Conservation (phyloP, 2,888 invertebrate genomes). For the Eubasilissa splendida region DNA sequence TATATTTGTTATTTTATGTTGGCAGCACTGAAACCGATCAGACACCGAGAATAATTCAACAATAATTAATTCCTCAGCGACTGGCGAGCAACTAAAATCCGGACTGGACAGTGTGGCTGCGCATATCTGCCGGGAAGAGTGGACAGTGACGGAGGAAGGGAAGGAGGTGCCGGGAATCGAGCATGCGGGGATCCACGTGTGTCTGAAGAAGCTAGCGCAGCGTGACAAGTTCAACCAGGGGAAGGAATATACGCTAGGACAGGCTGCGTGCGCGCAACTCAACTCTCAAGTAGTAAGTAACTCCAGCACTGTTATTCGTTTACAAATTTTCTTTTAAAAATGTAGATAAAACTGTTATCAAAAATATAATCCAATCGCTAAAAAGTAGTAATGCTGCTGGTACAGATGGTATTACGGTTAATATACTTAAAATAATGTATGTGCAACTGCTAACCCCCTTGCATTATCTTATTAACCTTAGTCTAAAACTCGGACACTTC, state of each 20-base stretch:
- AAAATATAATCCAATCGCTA: too few species aligned
- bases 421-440: too few species aligned
- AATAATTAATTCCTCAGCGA: constrained; percentile 26
- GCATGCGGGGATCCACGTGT: constrained; percentile 83
- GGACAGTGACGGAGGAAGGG: constrained; percentile 71
- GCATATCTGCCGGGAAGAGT: constrained; percentile 68
- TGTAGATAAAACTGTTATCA: too few species aligned
- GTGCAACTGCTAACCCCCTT: too few species aligned
- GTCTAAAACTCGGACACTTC: too few species aligned
- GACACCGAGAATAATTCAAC: background rate
- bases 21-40: background rate
- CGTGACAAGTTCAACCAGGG: constrained; percentile 72
- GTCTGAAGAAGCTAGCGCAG: constrained; percentile 82
- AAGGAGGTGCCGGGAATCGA: constrained; percentile 76
- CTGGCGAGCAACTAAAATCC: constrained; percentile 40
- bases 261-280: constrained; percentile 71
- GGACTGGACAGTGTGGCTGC: constrained; percentile 55
- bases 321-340: too few species aligned
- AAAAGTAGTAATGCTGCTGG: too few species aligned
- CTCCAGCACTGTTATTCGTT: too few species aligned
- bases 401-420: too few species aligned
- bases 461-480: too few species aligned
- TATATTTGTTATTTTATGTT: background rate
- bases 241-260: constrained; percentile 73
- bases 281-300: constrained; percentile 72